Evolutionary conservation across 2,888 invertebrate genomes (phyloP).

Genomic region (Nesidiocoris tenuis): DNA sequence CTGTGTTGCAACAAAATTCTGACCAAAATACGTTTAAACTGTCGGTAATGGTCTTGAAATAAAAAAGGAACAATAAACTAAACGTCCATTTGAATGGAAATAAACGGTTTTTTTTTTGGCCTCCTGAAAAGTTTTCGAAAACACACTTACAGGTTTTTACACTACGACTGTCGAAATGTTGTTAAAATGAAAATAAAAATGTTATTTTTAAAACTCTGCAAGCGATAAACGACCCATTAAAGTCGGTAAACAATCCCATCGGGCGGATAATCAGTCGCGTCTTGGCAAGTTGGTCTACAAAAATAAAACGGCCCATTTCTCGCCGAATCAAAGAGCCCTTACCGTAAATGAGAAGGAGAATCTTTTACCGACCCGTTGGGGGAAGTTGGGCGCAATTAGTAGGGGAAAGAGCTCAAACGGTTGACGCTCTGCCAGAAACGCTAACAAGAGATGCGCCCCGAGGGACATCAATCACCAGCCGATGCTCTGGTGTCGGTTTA

Average conservation of each 20-base stretch:
- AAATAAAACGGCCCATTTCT: neutral
- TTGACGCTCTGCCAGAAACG: conserved; percentile 36
- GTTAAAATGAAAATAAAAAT: too few species aligned
- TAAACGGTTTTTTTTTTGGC: too few species aligned
- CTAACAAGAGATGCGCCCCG: conserved; percentile 31
- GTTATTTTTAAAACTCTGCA: too few species aligned
- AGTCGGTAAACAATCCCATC: neutral
- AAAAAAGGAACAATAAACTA: too few species aligned
- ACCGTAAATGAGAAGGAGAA: too few species aligned
- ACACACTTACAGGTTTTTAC: too few species aligned
- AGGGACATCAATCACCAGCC: conserved; percentile 34
- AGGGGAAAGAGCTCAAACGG: neutral
- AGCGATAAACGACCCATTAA: neutral
- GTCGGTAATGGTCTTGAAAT: too few species aligned
- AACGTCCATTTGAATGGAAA: too few species aligned
- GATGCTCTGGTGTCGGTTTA: conserved; percentile 23
- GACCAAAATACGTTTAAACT: too few species aligned
- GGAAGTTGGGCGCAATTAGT: conserved; percentile 36
- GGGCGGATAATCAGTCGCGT: neutral
- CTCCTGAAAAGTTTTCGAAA: too few species aligned
- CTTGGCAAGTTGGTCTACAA: conserved; percentile 1
- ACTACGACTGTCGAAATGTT: too few species aligned
- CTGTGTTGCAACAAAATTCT: too few species aligned
- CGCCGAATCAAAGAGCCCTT: neutral
- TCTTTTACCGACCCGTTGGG: neutral